Evolutionary conservation across 1,140 invertebrate species (phyloP).

Genomic region (Drosophila sproati): DNA sequence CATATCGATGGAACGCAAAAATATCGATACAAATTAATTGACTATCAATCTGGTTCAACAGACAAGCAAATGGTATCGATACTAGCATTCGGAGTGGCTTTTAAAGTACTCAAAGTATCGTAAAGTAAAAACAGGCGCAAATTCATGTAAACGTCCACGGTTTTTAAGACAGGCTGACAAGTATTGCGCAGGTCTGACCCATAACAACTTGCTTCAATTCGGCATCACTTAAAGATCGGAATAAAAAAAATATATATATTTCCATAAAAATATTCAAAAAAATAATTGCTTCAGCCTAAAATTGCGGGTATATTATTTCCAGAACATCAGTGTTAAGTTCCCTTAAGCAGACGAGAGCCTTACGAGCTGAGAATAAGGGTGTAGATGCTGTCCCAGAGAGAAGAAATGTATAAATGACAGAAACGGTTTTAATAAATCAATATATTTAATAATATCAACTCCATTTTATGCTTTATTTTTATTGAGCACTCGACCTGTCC

Average conservation of each 20-base stretch:
- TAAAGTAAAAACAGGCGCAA: not conserved
- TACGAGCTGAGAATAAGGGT: no score
- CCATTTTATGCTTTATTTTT: constrained; percentile 45
- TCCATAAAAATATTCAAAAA: no score
- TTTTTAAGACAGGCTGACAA: not conserved
- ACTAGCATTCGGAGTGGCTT: not conserved
- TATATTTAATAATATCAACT: constrained; percentile 55
- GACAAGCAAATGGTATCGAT: not conserved
- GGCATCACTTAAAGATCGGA: no score
- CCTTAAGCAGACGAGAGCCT: no score
- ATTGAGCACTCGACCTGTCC: constrained; percentile 52
- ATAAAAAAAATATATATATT: no score
- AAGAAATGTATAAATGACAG: not conserved
- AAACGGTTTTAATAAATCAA: constrained; percentile 34
- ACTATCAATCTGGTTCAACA: not conserved
- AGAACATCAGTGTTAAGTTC: no score
- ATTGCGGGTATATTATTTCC: no score
- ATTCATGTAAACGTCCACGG: not conserved
- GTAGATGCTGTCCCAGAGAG: not conserved
- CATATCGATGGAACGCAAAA: not conserved
- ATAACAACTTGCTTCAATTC: not conserved
- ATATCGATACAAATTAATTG: not conserved
- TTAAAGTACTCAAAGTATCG: not conserved
- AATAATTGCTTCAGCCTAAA: no score
- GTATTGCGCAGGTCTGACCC: constrained; percentile 7